Base-by-base conservation (phyloP, 2,888 invertebrate species). In the Napeogenes inachia region DNA sequence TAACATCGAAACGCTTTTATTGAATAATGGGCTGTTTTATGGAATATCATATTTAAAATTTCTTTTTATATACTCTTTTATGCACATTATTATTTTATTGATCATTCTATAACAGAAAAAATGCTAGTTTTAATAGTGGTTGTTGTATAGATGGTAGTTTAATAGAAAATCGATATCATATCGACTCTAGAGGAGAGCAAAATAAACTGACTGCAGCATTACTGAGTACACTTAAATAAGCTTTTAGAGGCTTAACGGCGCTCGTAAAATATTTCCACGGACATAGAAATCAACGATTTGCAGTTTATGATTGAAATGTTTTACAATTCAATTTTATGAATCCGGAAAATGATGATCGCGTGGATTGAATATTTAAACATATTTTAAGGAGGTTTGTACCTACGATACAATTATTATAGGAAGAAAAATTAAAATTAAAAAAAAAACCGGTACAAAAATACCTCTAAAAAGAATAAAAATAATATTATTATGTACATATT, bases 261-360 rank as follows among this genome's bases (percentile, higher is more conserved):
- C 66, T 68, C 71, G 67, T 73, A 71, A 74, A 75, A 72, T 73
- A 75, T 73, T 70, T 69, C 70, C 67, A 69, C 68, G 64, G 70
- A 70, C 70, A 65, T 65, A 70, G 68, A 70, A 71, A 71, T 70
- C 68, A 70, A 60, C 65, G 68, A 70, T 70, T 72, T 68, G 64
- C 68, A 71, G 69, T 76, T 78, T 78, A 78, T 73, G 75, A 68
- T 63, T 60, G 65, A 67, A 72, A 61, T 53, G 60, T 30, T 56
- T 60, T 56, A 42, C 60, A 60, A 56, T 56, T 56, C 42, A 12
- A 42, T 42, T 42, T 60, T 60, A 60, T 56, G 47, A 42, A 50
- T 56, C 50, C 50, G 56, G 56, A 56, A 60, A 60, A 60, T 42
- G 42, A 60, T 56, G 47, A 38, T 60, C 56, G 60, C 35, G 35